Conservation (phyloP, 2,888 invertebrate genomes). For the Criorhina ranunculi region DNA sequence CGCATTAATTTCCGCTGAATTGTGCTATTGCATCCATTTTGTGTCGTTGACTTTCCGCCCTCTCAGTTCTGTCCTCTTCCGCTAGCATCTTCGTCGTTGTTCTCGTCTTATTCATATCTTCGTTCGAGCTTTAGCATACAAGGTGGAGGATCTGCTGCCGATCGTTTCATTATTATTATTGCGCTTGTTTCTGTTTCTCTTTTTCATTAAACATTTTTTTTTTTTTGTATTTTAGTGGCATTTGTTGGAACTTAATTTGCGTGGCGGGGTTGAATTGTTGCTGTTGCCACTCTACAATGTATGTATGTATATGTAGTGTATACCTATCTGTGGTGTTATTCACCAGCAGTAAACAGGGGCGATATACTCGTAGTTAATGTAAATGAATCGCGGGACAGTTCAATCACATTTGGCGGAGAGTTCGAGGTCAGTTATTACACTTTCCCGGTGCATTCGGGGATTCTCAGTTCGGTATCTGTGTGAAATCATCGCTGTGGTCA, state of each 20-base stretch:
- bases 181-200: constrained; percentile 26
- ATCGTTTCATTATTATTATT: constrained; percentile 36
- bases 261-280: constrained; percentile 45
- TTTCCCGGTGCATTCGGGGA: constrained; percentile 44
- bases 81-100: constrained; percentile 26
- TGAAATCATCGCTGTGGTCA: constrained; percentile 50
- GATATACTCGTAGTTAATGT: constrained; percentile 44
- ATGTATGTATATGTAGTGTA: constrained; percentile 5
- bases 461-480: constrained; percentile 51
- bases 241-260: constrained; percentile 53
- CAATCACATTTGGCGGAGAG: constrained; percentile 83
- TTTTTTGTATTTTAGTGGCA: constrained; percentile 28
- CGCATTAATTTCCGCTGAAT: constrained; percentile 41
- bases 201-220: constrained; percentile 44
- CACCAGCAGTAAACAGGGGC: constrained; percentile 24
- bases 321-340: constrained; percentile 41
- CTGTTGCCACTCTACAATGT: constrained; percentile 30
- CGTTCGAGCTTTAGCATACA: constrained; percentile 22
- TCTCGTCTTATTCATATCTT: constrained; percentile 7
- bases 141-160: constrained; percentile 15
- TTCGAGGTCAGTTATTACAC: constrained; percentile 83
- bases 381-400: constrained; percentile 78
- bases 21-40: constrained; percentile 21
- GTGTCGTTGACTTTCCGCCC: constrained; percentile 3
- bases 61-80: not conserved